phyloP scores from a whole-genome alignment of 2,113 vertebrate genomes.

The Pterocles burchelli region DNA sequence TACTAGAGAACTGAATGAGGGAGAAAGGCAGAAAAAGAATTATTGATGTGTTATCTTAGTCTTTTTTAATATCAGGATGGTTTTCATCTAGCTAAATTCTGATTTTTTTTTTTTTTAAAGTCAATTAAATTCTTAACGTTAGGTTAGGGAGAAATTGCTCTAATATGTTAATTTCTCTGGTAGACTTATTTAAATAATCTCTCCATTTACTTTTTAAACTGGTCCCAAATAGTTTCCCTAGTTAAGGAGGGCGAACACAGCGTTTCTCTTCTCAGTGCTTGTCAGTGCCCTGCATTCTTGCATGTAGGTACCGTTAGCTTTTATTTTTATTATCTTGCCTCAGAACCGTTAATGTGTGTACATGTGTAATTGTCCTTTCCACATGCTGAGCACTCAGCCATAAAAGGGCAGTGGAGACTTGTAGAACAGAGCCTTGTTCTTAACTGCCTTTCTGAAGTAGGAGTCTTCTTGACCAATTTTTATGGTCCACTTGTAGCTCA shows the following conservation, averaged over 20 bases:
- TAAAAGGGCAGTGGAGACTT: not conserved
- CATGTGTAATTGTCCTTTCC: not conserved
- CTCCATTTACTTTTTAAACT: not conserved
- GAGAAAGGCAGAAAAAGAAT: not conserved
- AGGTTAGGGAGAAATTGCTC: not conserved
- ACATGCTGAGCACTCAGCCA: not conserved
- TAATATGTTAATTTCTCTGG: not conserved
- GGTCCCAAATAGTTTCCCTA: not conserved
- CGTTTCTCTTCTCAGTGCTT: not conserved
- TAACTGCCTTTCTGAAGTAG: not conserved
- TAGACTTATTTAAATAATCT: not conserved
- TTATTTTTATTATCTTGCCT: not conserved
- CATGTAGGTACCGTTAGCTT: not conserved
- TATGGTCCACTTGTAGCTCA: not conserved
- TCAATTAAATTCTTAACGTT: not conserved
- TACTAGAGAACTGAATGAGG: not conserved
- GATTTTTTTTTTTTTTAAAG: not conserved
- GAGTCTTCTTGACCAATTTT: not conserved
- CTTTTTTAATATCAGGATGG: not conserved
- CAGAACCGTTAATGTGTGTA: not conserved
- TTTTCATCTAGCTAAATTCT: not conserved
- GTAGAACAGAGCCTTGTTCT: not conserved
- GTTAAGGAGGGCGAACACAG: not conserved
- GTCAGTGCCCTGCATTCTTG: not conserved
- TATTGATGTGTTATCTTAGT: not conserved